Evolutionary conservation across 1,140 invertebrate genomes (phyloP).

Genomic region (Andricus grossulariae): DNA sequence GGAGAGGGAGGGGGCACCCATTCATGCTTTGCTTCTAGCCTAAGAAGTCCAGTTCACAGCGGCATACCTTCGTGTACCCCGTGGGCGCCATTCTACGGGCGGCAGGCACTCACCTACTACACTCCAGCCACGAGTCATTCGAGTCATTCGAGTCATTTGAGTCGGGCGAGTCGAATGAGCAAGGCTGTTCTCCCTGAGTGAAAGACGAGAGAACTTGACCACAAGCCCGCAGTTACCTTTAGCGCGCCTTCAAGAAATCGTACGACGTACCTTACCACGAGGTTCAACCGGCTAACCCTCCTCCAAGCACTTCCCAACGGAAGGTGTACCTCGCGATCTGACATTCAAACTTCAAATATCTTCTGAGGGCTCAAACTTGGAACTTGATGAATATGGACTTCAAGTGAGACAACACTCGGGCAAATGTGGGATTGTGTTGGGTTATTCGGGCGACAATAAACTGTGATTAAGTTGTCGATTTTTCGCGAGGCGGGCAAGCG

Average conservation of each 20-base stretch:
- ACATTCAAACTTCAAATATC: too few relatives aligned
- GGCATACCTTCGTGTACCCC: constrained; percentile 71
- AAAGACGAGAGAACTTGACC: neutral
- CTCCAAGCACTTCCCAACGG: neutral
- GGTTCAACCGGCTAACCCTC: neutral
- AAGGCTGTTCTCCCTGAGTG: neutral
- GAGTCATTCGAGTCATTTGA: constrained; percentile 47
- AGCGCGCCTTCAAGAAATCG: neutral
- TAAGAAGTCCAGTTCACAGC: constrained; percentile 74
- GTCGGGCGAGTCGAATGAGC: constrained; percentile 41
- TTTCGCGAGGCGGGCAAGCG: constrained; percentile 26
- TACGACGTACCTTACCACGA: constrained; percentile 21
- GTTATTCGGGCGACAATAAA: constrained; percentile 42
- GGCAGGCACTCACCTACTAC: constrained; percentile 57
- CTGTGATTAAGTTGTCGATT: constrained; percentile 36
- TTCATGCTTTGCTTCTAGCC: constrained; percentile 75
- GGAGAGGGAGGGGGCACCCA: constrained; percentile 67
- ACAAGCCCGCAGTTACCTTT: neutral
- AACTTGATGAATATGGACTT: constrained; percentile 52
- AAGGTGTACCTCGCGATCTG: too few relatives aligned
- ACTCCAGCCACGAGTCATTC: constrained; percentile 49
- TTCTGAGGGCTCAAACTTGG: neutral
- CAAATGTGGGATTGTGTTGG: constrained; percentile 39
- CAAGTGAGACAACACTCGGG: constrained; percentile 42
- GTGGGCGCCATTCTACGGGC: constrained; percentile 66